Evolutionary conservation across 2,113 vertebrate genomes (phyloP).

Genomic region (Neodontobutis hainanensis): DNA sequence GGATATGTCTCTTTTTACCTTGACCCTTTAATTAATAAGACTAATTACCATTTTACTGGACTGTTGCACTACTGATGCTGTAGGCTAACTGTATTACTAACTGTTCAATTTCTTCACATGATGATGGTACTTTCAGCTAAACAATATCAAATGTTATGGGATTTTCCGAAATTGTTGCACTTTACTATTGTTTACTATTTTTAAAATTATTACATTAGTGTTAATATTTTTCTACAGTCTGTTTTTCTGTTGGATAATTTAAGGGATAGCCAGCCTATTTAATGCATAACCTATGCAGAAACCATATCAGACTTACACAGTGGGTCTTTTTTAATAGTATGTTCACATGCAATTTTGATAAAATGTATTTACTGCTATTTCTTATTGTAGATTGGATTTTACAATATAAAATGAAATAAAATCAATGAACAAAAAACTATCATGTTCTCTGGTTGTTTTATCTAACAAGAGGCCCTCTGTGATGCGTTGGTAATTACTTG

Average conservation of each 20-base stretch:
- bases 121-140: slow-evolving; percentile 55
- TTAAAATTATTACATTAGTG: not conserved
- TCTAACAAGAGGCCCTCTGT: not conserved
- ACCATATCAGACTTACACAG: slow-evolving; percentile 15
- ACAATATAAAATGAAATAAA: slow-evolving; percentile 29
- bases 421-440: not conserved
- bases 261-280: slow-evolving; percentile 11
- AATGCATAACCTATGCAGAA: slow-evolving; percentile 40
- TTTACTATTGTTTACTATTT: slow-evolving; percentile 31
- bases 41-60: slow-evolving; percentile 29
- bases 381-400: slow-evolving; percentile 11
- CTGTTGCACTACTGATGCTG: slow-evolving; percentile 51
- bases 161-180: slow-evolving; percentile 52
- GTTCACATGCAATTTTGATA: not conserved
- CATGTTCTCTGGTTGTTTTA: not conserved
- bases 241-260: slow-evolving; percentile 24
- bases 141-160: slow-evolving; percentile 31
- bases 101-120: slow-evolving; percentile 5
- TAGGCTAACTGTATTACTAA: slow-evolving; percentile 24
- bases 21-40: slow-evolving; percentile 30
- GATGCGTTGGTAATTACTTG: slow-evolving; percentile 17
- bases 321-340: slow-evolving; percentile 18
- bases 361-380: slow-evolving; percentile 43
- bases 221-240: not conserved
- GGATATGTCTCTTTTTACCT: slow-evolving; percentile 40